Evolutionary conservation across 2,797 vertebrate genomes (phyloP), one percentile per base, ranked within the genome.

Genomic region (Poecilia wingei): DNA sequence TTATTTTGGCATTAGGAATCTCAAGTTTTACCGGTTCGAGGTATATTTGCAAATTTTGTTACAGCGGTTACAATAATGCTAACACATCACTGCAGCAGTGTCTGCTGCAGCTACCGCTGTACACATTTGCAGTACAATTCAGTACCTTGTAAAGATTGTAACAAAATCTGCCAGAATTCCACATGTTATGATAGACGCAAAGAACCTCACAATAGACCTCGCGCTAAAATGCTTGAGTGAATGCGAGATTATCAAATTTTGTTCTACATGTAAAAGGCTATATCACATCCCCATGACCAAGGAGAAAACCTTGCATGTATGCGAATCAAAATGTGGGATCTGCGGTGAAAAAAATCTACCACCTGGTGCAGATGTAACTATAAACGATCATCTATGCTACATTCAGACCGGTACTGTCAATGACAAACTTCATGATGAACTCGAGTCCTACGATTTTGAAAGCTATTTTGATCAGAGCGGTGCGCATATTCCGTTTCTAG

Each of bases 1-100:
- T 36, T 36, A 36, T 36, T 36, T 2, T 36, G 36, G 36, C 4
- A 36, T 36, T 36, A 36, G 36, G 36, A 36, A 36, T 36, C 36
- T 36, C 36, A 36, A 36, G 36, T 25, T 53, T 53, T 25, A 25
- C 0, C 1, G 51, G 51, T 0, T 7, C 7, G 0, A 8, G 0
- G 22, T 53, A 53, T 9, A 0, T 9, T 1, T 53, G 51, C 2
- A 20, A 6, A 22, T 53, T 22, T 25, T 53, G 51, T 22, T 53
- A 25, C 22, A 3, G 18, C 18, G 0, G 51, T 2, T 9, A 53
- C 20, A 9, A 53, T 0, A 53, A 53, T 0, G 1, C 18, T 2
- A 25, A 25, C 7, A 9, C 22, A 53, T 1, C 22, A 53, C 6
- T 53, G 51, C 7, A 25, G 51, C 3, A 6, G 18, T 3, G 7